Percentiles rank a stretch among this genome's conserved stretches.
These are phyloP conservation scores for Nephrotoma guestfalica DNA, from an alignment of 2,888 invertebrate species.

Conservation along the genomic window DNA sequence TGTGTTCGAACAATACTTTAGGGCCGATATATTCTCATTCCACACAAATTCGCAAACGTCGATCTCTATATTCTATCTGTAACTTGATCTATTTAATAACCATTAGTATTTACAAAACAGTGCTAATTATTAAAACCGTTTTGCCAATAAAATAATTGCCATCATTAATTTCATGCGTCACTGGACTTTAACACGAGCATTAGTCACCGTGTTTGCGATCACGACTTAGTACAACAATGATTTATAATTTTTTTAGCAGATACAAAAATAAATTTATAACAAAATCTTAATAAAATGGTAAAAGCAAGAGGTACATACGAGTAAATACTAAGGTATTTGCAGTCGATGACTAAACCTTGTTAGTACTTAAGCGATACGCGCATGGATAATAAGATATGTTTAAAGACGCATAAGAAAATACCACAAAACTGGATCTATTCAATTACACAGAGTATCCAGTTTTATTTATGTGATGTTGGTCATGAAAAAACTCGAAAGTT, in stretches of 20 bases:
- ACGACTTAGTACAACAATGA: background rate
- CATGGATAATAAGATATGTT: too few species aligned
- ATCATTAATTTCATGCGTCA: background rate
- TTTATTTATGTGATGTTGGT: too few species aligned
- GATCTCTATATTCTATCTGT: too few species aligned
- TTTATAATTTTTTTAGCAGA: background rate
- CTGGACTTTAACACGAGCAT: background rate
- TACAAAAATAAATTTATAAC: background rate
- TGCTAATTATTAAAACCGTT: background rate
- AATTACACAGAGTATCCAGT: too few species aligned
- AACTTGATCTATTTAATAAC: too few species aligned
- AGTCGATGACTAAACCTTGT: background rate
- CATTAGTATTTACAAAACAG: background rate
- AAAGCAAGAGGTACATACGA: background rate
- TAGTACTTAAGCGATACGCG: too few species aligned
- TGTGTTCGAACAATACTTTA: too few species aligned
- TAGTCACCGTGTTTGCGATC: background rate
- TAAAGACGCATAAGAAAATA: too few species aligned
- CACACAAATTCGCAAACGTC: too few species aligned
- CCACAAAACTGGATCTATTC: too few species aligned
- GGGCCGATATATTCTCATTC: too few species aligned
- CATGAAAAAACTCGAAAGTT: too few species aligned
- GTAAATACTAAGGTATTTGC: background rate
- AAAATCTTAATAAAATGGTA: background rate
- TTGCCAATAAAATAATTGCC: background rate